phyloP scores from a whole-genome alignment of 1,140 invertebrate species.

The Uloborus diversus region DNA sequence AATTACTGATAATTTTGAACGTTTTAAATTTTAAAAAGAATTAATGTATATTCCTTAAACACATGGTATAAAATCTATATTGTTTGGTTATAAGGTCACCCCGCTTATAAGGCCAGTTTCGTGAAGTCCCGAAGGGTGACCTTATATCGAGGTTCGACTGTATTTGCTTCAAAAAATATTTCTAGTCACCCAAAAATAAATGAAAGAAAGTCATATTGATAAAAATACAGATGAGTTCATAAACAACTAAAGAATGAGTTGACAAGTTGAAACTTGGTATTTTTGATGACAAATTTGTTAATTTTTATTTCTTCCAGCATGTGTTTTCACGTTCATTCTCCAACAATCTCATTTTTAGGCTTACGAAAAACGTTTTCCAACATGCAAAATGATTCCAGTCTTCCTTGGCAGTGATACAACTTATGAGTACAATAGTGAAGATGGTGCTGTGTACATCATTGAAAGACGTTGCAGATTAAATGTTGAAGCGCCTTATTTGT shows the following conservation, averaged over 20 bases:
- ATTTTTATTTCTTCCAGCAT: background rate
- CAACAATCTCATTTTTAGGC: constrained; percentile 73
- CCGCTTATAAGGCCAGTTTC: too few relatives aligned
- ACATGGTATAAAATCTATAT: too few relatives aligned
- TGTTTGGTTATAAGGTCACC: too few relatives aligned
- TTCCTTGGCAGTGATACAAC: constrained; percentile 89
- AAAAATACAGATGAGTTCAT: background rate
- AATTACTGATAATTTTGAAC: too few relatives aligned
- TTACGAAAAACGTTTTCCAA: constrained; percentile 92
- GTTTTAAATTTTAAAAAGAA: too few relatives aligned
- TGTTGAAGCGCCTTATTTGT: constrained; percentile 93
- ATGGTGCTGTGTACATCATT: constrained; percentile 82
- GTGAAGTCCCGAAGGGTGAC: too few relatives aligned
- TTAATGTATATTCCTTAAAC: too few relatives aligned
- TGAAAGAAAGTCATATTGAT: background rate
- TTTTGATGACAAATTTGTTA: background rate
- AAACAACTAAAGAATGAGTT: background rate
- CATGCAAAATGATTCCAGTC: constrained; percentile 93
- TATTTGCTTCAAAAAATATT: background rate
- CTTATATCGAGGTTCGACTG: too few relatives aligned
- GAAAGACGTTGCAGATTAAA: constrained; percentile 90
- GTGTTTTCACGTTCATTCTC: background rate
- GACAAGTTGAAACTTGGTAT: background rate
- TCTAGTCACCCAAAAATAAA: background rate
- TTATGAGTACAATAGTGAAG: constrained; percentile 79